phyloP scores from a whole-genome alignment of 1,140 invertebrate genomes.

The Pararge aegeria region DNA sequence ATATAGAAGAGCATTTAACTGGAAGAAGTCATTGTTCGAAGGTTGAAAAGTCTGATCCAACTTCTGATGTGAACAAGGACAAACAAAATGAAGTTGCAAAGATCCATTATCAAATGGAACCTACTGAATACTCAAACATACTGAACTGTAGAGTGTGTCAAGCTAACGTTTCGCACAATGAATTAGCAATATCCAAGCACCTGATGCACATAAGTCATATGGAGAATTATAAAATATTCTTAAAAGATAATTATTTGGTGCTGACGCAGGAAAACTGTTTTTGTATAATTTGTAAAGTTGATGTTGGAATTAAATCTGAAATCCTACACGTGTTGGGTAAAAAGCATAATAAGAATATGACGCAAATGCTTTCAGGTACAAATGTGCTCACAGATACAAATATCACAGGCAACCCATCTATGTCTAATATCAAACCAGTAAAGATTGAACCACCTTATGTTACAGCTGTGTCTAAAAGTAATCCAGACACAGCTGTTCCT shows the following conservation, averaged over 20 bases:
- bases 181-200: not conserved
- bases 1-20: conserved; percentile 17
- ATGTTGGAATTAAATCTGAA: conserved; percentile 1
- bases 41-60: not conserved
- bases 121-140: conserved; percentile 1
- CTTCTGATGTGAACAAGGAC: not conserved
- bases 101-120: conserved; percentile 9
- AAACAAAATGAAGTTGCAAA: not conserved
- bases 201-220: not conserved
- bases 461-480: too few relatives aligned
- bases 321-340: conserved; percentile 2
- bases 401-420: not conserved
- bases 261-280: not conserved
- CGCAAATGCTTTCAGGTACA: not conserved
- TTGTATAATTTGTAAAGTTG: conserved; percentile 9
- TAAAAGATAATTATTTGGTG: not conserved
- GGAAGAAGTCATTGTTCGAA: conserved; percentile 11
- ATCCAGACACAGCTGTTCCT: too few relatives aligned
- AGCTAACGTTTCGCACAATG: conserved; percentile 3
- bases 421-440: too few relatives aligned
- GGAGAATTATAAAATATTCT: not conserved
- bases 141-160: conserved; percentile 18
- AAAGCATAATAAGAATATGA: conserved; percentile 2
- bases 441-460: too few relatives aligned
- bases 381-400: not conserved